Percentiles rank a stretch among this genome's conserved stretches.
Evolutionary conservation across 1,140 invertebrate species (phyloP).

Genomic region (Belonocnema kinseyi): DNA sequence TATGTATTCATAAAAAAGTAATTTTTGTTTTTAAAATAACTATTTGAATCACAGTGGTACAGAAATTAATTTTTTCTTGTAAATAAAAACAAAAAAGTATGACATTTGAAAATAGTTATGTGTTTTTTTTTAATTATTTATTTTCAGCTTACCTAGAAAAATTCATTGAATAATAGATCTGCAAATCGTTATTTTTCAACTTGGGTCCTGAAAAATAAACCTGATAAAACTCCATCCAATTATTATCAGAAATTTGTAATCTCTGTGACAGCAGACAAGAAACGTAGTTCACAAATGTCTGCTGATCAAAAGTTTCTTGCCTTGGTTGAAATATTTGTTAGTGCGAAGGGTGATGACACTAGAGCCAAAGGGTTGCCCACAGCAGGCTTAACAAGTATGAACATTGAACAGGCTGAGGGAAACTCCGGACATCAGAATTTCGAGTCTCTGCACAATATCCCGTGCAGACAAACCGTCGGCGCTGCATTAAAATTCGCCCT

Average conservation of each 20-base stretch:
- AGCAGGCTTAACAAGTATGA: slow-evolving; percentile 10
- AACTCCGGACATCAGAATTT: slow-evolving; percentile 28
- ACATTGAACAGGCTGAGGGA: neutral
- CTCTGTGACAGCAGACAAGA: neutral
- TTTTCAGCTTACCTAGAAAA: no score
- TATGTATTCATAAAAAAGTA: no score
- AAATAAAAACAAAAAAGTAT: no score
- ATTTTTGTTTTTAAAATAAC: no score
- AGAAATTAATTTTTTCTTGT: no score
- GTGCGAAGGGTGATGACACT: slow-evolving; percentile 6
- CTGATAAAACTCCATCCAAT: neutral
- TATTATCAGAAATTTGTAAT: slow-evolving; percentile 43
- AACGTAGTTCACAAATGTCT: neutral
- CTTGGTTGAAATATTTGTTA: slow-evolving; percentile 11
- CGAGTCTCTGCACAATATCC: slow-evolving; percentile 31
- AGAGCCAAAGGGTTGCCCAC: slow-evolving; percentile 10
- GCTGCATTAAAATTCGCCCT: slow-evolving; percentile 59
- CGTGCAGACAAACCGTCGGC: slow-evolving; percentile 50
- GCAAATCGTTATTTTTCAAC: no score
- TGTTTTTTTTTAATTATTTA: no score
- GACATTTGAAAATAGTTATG: no score
- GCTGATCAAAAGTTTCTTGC: slow-evolving; percentile 5
- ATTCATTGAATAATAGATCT: no score
- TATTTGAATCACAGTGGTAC: no score
- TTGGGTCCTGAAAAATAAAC: no score